Base-by-base conservation (phyloP, 2,113 vertebrate species). In the Ursus arctos region DNA sequence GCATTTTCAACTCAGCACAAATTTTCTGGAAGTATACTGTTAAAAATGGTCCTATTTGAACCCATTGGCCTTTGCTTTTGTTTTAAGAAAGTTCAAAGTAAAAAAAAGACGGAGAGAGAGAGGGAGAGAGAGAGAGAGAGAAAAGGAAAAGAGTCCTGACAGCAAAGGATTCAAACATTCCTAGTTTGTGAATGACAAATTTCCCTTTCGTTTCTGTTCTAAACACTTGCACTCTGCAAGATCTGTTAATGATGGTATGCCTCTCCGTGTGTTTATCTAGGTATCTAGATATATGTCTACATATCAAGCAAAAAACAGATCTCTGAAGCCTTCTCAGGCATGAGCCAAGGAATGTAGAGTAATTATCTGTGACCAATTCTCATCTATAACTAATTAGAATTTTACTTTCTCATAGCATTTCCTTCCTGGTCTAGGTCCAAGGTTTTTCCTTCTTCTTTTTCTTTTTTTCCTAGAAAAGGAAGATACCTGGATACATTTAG, bases 321-420 rank as follows among this genome's bases (percentile, higher is more conserved):
- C 51, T 67, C 92, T 95, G 69, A 93, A 97, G 96, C 69, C 84
- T 96, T 92, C 84, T 82, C 92, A 76, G 94, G 87, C 94, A 82
- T 40, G 77, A 97, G 94, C 91, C 97, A 96, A 97, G 88, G 97
- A 98, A 97, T 94, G 97, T 2, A 31, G 40, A 88, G 40, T 94
- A 97, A 98, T 98, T 96, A 97, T 95, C 96, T 97, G 96, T 95
- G 96, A 97, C 97, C 82, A 97, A 88, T 95, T 97, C 86, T 95
- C 95, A 97, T 98, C 94, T 98, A 97, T 95, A 98, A 93, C 91
- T 98, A 98, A 98, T 98, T 95, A 98, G 94, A 96, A 97, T 95
- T 96, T 97, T 97, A 95, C 93, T 98, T 95, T 97, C 96, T 91
- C 61, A 53, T 24, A 93, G 91, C 88, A 93, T 95, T 97, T 98